Base-by-base conservation (phyloP, 2,888 invertebrate species). In the Hydriomena furcata region DNA sequence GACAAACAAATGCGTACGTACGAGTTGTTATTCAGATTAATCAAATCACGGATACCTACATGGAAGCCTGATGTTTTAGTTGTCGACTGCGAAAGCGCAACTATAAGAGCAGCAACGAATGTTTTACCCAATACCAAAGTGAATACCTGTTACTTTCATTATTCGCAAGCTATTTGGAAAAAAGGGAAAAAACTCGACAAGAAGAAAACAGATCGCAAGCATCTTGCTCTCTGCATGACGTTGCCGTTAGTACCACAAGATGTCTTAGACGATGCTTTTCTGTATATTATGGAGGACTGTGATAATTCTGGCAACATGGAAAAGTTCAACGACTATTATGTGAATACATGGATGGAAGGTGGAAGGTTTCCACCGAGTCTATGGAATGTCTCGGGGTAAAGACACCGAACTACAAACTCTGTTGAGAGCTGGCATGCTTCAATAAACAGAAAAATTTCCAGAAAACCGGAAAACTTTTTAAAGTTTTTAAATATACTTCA, bases 401-500 rank as follows among this genome's bases (percentile, higher is more conserved):
- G 28, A 30, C 28, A 30, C 28, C 24, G 24, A 24, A 24, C 24
- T 24, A 24, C 24, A 24, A 24, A 24, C 24, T 24, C 24, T 24
- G 24, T 30, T 10, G 28, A 30, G 28, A 30, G 28, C 28, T 30
- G 28, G 28, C 28, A 30, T 30, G 28, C 28, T 10, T 30, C 28
- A 30, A 30, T 30, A 30, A 30, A 10, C 28, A 30, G 28, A 30
- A 30, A 30, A 30, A 30, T 11, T 11, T 2, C 6, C 3, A 24
- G 24, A 24, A 24, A 24, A 24, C 2, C 24, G 5, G 24, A 17
- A 24, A 24, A 24, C 28, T 11, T 5, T 30, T 10, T 30, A 30
- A 30, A 30, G 28, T 30, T 30, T 30, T 30, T 30, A 30, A 30
- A 11, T 11, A 30, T 30, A 30, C 28, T 30, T 30, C 10, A 30